Evolutionary conservation across 2,113 vertebrate genomes (phyloP), one percentile per base, ranked within the genome.

Genomic region (Fregata magnificens): DNA sequence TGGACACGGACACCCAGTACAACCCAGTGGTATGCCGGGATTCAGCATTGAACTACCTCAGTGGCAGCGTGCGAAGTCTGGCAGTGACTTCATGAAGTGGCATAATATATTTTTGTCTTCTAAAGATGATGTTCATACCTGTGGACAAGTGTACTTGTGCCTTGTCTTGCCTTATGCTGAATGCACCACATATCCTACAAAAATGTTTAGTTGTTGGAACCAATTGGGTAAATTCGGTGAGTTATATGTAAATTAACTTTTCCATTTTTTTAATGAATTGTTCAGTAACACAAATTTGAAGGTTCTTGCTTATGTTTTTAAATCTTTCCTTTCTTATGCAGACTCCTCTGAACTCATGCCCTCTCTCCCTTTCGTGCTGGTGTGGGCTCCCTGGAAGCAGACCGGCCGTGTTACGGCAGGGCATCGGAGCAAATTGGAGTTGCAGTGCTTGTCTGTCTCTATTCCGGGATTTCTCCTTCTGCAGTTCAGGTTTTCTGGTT

Each of bases 1-100:
- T 19, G 42, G 82, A 29, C 18, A 20, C 1, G 9, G 40, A 19
- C 36, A 9, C 20, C 16, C 10, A 0, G 34, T 13, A 8, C 21
- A n/a, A 62, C 10, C 19, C 17, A 2, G 29, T 5, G 36, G 17
- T 4, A 7, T 1, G 0, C 1, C 1, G 20, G 11, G 4, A 1
- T 3, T 67, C 1, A 3, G 38, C 1, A 0, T 32, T 0, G 0
- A 29, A 3, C 7, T 38, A 6, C 15, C 13, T 55, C 28, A 7
- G 26, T 28, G 67, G 32, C 47, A 56, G 44, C 0, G 5, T 11
- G 16, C 13, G 0, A n/a, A 15, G 34, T 16, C 58, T 69, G 22
- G 11, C 24, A 22, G 56, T 17, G 40, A 13, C 58, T 36, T 52
- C 5, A 1, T 44, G 29, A 81, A 52, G 6, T 4, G 9, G 4